Evolutionary conservation across 1,140 invertebrate genomes (phyloP), one percentile per base, ranked within the genome.

Genomic region (Piezodorus guildinii): DNA sequence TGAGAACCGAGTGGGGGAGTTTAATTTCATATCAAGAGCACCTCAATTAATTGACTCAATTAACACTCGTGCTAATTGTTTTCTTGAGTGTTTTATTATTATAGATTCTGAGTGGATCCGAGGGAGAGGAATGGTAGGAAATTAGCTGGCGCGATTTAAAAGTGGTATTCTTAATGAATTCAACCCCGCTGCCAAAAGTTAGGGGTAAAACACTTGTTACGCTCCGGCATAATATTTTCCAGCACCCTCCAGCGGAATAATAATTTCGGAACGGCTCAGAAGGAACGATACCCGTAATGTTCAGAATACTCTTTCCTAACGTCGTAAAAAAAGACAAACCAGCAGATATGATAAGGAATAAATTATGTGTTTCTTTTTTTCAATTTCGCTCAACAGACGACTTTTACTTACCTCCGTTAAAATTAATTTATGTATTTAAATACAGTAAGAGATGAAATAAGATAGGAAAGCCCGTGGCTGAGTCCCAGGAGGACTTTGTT

Each of bases 41-140:
- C n/a, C 21, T 49, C n/a, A 49, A 49, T 49, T 49, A 49, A 49
- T 49, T 49, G n/a, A 17, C 46, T 49, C 46, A 49, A 49, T 49
- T 49, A 49, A 49, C 46, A 49, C 46, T 49, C 46, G 6, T 49
- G 21, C 46, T 49, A 49, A 49, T 49, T 49, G 46, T 49, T 49
- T 49, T 49, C 46, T n/a, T 49, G 46, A 49, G 46, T 49, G 46
- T 49, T 49, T 49, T 49, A 49, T 49, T 49, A 49, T 49, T 49
- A 49, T 49, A 49, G n/a, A 49, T 49, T 49, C 46, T 17, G 46
- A 49, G 46, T 49, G 46, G n/a, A 49, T 49, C 46, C 21, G 46
- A n/a, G 10, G 46, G 46, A 17, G 34, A 39, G 34, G 46, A 21
- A 17, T 49, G 46, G 46, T 49, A n/a, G 46, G 46, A 49, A 49